A percentile compares a stretch with the other conserved stretches of the same genome.
Conservation (phyloP, 2,797 vertebrate genomes). For the Hemibagrus guttatus region DNA sequence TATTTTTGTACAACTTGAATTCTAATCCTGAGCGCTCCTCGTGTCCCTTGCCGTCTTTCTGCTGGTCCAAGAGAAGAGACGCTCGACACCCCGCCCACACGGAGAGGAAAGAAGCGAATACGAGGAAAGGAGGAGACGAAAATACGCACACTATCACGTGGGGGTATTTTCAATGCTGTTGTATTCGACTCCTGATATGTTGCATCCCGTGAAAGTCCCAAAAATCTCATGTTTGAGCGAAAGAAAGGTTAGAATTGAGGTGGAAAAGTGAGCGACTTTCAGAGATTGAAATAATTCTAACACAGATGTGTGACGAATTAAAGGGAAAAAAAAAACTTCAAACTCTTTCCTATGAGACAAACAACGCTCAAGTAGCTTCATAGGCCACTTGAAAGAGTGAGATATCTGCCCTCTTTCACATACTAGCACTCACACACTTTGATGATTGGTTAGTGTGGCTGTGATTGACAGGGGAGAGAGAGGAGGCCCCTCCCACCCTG, state of each 20-base stretch:
- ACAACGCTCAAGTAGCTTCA: too few relatives aligned
- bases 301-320: background rate
- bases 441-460: background rate
- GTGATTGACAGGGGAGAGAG: background rate
- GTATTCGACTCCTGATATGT: background rate
- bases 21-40: slow-evolving; percentile 2
- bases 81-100: slow-evolving; percentile 52
- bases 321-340: background rate
- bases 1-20: slow-evolving; percentile 48
- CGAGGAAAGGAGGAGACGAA: background rate
- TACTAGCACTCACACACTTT: background rate
- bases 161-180: background rate
- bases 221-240: background rate
- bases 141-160: background rate
- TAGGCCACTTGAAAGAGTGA: background rate
- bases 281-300: background rate
- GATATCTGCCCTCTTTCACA: background rate
- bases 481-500: background rate
- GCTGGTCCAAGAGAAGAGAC: slow-evolving; percentile 41
- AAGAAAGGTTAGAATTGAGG: background rate
- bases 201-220: background rate
- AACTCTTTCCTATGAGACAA: too few relatives aligned
- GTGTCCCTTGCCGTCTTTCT: slow-evolving; percentile 38
- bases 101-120: slow-evolving; percentile 20
- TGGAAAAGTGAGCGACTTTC: background rate